phyloP scores from a whole-genome alignment of 2,113 vertebrate species.

The Aegotheles bennettii region DNA sequence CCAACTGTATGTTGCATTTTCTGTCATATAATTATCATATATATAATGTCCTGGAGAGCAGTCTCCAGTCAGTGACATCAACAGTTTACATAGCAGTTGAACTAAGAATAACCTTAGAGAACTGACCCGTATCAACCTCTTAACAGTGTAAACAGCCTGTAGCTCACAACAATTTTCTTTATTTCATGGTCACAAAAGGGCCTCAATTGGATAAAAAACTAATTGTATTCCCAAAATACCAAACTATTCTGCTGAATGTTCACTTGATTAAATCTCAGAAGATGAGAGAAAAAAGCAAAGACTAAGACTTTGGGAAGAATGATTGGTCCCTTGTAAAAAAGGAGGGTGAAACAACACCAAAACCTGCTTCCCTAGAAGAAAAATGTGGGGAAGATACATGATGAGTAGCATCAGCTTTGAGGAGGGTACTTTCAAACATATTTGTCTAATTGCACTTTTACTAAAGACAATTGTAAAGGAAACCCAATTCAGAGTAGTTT shows the following conservation, averaged over 20 bases:
- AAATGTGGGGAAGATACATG: not conserved
- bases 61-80: constrained; percentile 42
- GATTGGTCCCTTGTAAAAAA: not conserved
- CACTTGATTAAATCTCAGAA: constrained; percentile 16
- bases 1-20: constrained; percentile 33
- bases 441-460: not conserved
- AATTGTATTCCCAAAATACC: not conserved
- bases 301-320: not conserved
- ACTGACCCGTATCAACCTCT: constrained; percentile 18
- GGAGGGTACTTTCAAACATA: not conserved
- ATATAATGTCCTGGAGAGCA: constrained; percentile 29
- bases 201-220: not conserved
- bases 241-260: not conserved
- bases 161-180: constrained; percentile 2
- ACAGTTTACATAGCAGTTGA: constrained; percentile 34
- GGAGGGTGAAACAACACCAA: not conserved
- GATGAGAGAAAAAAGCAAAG: not conserved
- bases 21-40: constrained; percentile 37
- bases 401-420: not conserved
- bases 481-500: not conserved
- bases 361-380: not conserved
- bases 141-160: constrained; percentile 47
- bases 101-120: constrained; percentile 65
- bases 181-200: not conserved
- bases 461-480: not conserved